Evolutionary conservation across 2,113 vertebrate species (phyloP).

Genomic region (Tetrao urogallus): DNA sequence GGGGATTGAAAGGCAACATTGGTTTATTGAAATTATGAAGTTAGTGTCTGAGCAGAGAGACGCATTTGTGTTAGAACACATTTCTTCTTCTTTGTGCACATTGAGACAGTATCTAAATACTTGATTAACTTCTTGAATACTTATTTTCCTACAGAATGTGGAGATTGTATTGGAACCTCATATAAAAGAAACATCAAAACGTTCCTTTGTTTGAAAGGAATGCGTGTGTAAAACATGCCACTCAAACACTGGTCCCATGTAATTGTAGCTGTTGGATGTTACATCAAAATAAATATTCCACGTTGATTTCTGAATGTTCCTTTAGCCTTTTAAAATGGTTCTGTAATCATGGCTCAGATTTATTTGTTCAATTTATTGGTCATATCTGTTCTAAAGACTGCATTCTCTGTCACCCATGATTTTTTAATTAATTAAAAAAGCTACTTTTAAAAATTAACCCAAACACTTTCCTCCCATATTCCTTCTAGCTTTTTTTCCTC

Average conservation of each 20-base stretch:
- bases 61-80: not conserved
- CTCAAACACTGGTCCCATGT: not conserved
- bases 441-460: not conserved
- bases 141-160: not conserved
- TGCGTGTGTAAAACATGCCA: rapidly evolving
- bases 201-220: not conserved
- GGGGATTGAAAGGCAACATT: not conserved
- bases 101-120: not conserved
- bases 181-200: not conserved
- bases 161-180: not conserved
- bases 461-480: not conserved
- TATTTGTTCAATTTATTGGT: not conserved
- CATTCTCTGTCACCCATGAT: not conserved
- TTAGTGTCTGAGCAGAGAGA: not conserved
- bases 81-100: not conserved
- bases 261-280: not conserved
- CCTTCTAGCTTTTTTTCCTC: not conserved
- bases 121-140: not conserved
- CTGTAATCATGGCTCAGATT: not conserved
- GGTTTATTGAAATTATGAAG: not conserved
- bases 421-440: not conserved
- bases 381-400: not conserved
- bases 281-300: not conserved
- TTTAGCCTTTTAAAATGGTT: not conserved
- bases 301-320: not conserved